A percentile compares a stretch with the other conserved stretches of the same genome.
Conservation (phyloP, 2,888 invertebrate genomes). For the Cryptocephalus moraei region DNA sequence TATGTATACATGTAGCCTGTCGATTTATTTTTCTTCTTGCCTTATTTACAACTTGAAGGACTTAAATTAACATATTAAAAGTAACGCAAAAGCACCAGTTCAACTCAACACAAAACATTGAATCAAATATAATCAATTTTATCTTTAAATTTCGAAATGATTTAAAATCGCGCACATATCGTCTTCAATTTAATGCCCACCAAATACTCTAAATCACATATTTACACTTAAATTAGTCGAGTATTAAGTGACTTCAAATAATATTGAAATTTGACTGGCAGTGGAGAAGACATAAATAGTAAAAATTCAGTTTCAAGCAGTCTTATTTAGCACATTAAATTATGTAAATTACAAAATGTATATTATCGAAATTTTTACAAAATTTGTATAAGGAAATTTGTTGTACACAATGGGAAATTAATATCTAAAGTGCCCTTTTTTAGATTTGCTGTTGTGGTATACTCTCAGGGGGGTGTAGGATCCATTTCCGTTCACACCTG, state of each 20-base stretch:
- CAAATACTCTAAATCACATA: too few species aligned
- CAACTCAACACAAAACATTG: too few species aligned
- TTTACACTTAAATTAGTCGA: too few species aligned
- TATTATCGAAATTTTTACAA: neutral
- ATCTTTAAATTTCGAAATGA: too few species aligned
- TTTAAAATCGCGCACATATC: too few species aligned
- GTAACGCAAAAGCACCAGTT: neutral
- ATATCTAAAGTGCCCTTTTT: slow-evolving; percentile 74
- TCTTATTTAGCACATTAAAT: neutral
- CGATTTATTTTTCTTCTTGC: too few species aligned
- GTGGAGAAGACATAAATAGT: neutral
- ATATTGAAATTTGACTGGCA: neutral
- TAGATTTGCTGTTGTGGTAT: slow-evolving; percentile 70
- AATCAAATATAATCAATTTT: too few species aligned
- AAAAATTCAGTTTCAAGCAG: neutral
- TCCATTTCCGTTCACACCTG: slow-evolving; percentile 56
- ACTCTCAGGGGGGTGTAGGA: slow-evolving; percentile 70
- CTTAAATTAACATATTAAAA: neutral
- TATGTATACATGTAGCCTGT: neutral
- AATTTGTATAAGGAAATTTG: neutral
- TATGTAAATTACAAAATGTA: neutral
- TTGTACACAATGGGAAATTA: slow-evolving; percentile 32
- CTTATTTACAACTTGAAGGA: too few species aligned
- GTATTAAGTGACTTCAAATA: too few species aligned
- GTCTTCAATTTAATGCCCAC: too few species aligned